Evolutionary conservation across 2,797 vertebrate genomes (phyloP).

Genomic region (Euthynnus affinis): DNA sequence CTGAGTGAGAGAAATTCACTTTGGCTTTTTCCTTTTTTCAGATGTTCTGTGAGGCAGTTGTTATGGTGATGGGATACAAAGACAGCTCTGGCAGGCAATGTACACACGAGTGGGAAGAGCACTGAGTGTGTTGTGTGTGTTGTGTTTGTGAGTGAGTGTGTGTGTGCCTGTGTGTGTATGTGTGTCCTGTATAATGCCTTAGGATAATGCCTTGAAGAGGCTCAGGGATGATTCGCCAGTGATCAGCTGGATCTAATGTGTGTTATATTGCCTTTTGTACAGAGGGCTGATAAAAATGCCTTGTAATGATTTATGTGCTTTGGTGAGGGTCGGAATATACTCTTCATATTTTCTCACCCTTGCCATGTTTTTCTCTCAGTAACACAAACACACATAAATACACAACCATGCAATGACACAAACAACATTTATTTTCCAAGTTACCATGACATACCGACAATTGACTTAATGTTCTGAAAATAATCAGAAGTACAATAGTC

Average conservation of each 20-base stretch:
- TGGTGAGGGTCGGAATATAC: constrained; percentile 41
- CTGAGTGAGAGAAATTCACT: constrained; percentile 81
- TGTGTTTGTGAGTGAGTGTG: constrained; percentile 47
- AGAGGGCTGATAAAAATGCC: constrained; percentile 54
- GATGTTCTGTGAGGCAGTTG: constrained; percentile 82
- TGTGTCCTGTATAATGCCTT: constrained; percentile 48
- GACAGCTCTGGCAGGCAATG: constrained; percentile 76
- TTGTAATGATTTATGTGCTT: constrained; percentile 54
- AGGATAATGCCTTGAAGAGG: constrained; percentile 55
- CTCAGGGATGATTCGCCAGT: constrained; percentile 51
- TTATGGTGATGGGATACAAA: constrained; percentile 90
- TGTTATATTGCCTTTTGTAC: constrained; percentile 68
- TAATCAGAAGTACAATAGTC: constrained; percentile 13
- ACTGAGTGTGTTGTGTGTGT: too few relatives aligned
- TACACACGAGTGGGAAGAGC: constrained; percentile 75
- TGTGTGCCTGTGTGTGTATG: constrained; percentile 34
- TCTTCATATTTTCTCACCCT: constrained; percentile 35
- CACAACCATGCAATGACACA: constrained; percentile 17
- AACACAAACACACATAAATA: not conserved
- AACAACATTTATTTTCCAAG: constrained; percentile 19
- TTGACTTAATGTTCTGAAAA: constrained; percentile 19
- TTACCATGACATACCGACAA: constrained; percentile 17
- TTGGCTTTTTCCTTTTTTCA: constrained; percentile 62
- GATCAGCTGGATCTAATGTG: constrained; percentile 69
- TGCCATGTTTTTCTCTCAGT: constrained; percentile 3